Conservation (phyloP, 2,797 vertebrate genomes). For the Notolabrus celidotus region DNA sequence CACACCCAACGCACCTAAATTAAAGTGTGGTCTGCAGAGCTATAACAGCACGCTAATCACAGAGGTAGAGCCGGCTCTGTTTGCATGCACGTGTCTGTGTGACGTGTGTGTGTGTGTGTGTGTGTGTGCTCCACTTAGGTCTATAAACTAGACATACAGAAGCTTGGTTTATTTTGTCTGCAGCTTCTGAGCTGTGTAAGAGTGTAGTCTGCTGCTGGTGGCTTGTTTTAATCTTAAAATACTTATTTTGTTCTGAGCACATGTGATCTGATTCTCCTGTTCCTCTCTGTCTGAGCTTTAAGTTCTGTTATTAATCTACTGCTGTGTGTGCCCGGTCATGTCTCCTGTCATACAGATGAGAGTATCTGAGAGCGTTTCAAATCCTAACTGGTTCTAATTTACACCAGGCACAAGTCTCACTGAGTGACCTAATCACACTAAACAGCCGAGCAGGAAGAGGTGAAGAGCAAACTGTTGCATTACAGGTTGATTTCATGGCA, state of each 20-base stretch:
- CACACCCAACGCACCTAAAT: conserved; percentile 73
- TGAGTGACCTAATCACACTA: conserved; percentile 39
- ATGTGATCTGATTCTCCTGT: not conserved
- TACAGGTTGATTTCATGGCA: conserved; percentile 26
- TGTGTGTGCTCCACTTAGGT: not conserved
- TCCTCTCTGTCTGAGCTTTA: not conserved
- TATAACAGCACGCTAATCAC: conserved; percentile 68
- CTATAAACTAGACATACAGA: conserved; percentile 12
- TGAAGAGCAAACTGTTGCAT: not conserved
- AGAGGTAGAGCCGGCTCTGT: conserved; percentile 44
- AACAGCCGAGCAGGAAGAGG: conserved; percentile 17
- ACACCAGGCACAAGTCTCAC: conserved; percentile 26
- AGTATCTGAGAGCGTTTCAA: conserved; percentile 4
- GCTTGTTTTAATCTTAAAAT: not conserved
- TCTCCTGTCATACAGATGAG: conserved; percentile 14
- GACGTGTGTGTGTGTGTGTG: conserved; percentile 9
- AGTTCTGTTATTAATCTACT: conserved; percentile 2
- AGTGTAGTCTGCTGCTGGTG: not conserved
- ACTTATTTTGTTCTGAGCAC: not conserved
- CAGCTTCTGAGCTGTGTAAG: conserved; percentile 1
- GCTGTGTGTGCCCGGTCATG: not conserved
- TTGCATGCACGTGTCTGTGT: conserved; percentile 30
- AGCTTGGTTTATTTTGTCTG: not conserved
- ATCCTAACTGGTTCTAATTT: conserved; percentile 44
- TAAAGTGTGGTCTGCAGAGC: conserved; percentile 58